Evolutionary conservation across 2,797 vertebrate species (phyloP), one percentile per base, ranked within the genome.

Genomic region (Lophius americanus): DNA sequence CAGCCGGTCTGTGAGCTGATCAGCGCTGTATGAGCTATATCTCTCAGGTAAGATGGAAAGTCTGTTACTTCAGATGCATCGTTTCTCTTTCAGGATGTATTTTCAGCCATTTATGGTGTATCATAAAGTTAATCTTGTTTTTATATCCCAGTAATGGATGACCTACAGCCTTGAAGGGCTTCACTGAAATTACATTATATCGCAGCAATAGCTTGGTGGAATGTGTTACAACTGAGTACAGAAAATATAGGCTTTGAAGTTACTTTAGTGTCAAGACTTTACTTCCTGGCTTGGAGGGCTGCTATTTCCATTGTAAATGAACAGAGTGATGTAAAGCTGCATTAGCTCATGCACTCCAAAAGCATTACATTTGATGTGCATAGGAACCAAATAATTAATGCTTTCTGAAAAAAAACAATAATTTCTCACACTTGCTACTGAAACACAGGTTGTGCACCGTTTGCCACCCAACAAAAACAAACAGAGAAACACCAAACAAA

Each of bases 31-130:
- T 58, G 75, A 74, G 72, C 79, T 78, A 68, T 81, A 81, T 77
- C 84, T 89, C 85, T 87, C 73, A 4, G 10, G 68, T 75, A 70
- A 76, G 78, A 78, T 65, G 81, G 79, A 51, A 73, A 58, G 68
- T 64, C 51, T 81, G 76, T 83, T 88, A 78, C 84, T 89, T 85
- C 79, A 79, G 70, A 78, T 77, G 57, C 68, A 73, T 76, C 81
- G 86, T 85, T 86, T 80, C 79, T 83, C 78, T 83, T 90, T 89
- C 44, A 72, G 56, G 60, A 75, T 65, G 76, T 51, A 65, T 75
- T 75, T 85, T 78, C 44, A 75, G 68, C 50, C 60, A 70, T 84
- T 87, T 83, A 85, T 78, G 64, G 55, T 33, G 50, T 4, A 52
- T 63, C 64, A 73, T 82, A 77, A 89, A 89, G 67, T 52, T 35